Base-by-base conservation (phyloP, 1,140 invertebrate genomes). In the Dinoponera quadriceps region DNA sequence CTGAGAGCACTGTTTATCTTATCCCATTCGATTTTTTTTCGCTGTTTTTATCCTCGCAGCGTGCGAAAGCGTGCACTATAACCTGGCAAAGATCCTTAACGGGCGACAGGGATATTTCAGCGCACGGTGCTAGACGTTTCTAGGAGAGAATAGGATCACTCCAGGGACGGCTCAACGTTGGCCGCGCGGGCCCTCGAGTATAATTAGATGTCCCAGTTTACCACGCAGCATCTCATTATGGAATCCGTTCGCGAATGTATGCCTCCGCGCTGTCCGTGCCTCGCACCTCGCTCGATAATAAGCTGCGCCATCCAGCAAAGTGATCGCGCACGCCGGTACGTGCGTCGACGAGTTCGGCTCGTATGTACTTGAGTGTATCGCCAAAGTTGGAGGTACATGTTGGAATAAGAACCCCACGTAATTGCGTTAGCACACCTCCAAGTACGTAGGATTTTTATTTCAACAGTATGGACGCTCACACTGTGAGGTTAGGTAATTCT, bases 141-240 rank as follows among this genome's bases (percentile, higher is more conserved):
- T 25, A 63, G 48, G n/a, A 71, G 66, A 51, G 66, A 59, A 44
- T 75, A 75, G 49, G 51, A 80, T 80, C 82, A 71, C 63, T 87
- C 82, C 86, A 87, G 86, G 85, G 80, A 80, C 85, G 85, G 59
- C 62, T 82, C 72, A 87, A 87, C 86, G 66, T 84, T 84, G 66
- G 20, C 25, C 25, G 65, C 22, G 25, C 59, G 82, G 88, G 89
- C 89, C 88, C 90, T 91, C 89, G 90, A 85, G 90, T 91, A 91
- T 91, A 91, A 91, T 91, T 91, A 91, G 90, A 90, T 90, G 90
- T 89, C 90, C 90, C 85, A 91, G 90, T 91, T 91, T 90, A 89
- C 89, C 48, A 80, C 71, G 85, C 82, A 77, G 88, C 81, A 89
- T 91, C 88, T 91, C 90, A 91, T 91, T 91, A 90, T 89, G 87